Evolutionary conservation across 2,888 invertebrate genomes (phyloP), one percentile per base, ranked within the genome.

Genomic region (Melanotus villosus): DNA sequence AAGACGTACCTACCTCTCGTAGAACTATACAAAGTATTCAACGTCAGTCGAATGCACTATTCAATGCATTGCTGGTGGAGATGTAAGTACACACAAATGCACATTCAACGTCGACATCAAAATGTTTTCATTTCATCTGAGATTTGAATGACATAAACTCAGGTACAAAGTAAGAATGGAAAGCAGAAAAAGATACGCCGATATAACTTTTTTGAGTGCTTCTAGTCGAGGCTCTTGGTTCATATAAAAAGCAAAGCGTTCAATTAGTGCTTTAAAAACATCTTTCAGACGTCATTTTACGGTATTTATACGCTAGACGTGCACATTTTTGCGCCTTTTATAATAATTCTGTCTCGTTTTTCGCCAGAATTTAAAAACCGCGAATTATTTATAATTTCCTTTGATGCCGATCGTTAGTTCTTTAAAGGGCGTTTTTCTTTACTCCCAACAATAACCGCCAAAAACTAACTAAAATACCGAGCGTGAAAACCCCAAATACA

Each of bases 111-210:
- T 62, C 59, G 47, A 50, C 32, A n/a, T 43, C 45, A 30, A 16
- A 60, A 62, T 62, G 60, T 62, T 62, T 62, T 62, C 50, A 50
- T 62, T 47, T 50, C 38, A 62, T 50, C 60, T 62, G 16, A 21
- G 50, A 62, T 62, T 62, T 62, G 34, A 62, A 62, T 50, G 60
- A 50, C 60, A 50, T 19, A 21, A 62, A 12, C 18, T 47, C 47
- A 47, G 47, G 58, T 32, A 45, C 43, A 50, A 50, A 62, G 50
- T 50, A 34, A 47, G 34, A 59, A 45, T 45, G 23, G 18, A 36
- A 21, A 14, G 34, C 60, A 23, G 47, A 3, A 52, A 52, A 32
- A 32, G 32, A 32, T 9, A 50, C 12, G 43, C 50, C 14, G 50
- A 12, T 30, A 23, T 50, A 18, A n/a, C 32, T 9, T 52, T 50